phyloP scores from a whole-genome alignment of 2,113 vertebrate species.

The Chionomys nivalis region DNA sequence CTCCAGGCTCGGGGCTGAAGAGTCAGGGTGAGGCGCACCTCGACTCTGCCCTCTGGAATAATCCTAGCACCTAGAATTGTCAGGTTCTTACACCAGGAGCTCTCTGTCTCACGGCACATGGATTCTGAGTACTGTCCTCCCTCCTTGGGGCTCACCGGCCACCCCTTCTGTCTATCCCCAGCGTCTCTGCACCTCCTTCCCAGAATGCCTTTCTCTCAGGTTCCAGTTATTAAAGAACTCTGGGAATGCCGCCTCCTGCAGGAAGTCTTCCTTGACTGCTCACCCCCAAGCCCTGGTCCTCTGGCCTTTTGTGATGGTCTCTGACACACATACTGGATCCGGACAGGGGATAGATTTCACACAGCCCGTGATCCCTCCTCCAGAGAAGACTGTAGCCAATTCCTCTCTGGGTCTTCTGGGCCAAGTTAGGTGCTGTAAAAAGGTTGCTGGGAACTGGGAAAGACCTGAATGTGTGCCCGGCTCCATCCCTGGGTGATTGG shows the following conservation, averaged over 20 bases:
- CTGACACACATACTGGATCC: not conserved
- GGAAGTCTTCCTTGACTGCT: slow-evolving; percentile 31
- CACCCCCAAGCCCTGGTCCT: not conserved
- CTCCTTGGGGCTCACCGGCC: not conserved
- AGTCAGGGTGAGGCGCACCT: not conserved
- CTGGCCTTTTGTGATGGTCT: not conserved
- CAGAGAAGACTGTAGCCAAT: not conserved
- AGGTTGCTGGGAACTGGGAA: not conserved
- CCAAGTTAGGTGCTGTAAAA: not conserved
- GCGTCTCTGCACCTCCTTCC: not conserved
- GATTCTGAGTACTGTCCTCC: not conserved
- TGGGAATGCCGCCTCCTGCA: slow-evolving; percentile 1
- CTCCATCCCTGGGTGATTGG: not conserved
- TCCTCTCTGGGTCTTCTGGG: not conserved
- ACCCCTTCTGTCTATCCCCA: not conserved
- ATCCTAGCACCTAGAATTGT: not conserved
- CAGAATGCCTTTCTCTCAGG: not conserved
- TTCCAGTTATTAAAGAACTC: not conserved
- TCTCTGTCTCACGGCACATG: not conserved
- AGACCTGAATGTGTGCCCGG: not conserved
- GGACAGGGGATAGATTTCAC: not conserved
- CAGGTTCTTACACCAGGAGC: not conserved
- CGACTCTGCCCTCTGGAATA: not conserved
- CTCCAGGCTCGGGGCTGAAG: not conserved
- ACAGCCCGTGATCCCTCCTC: not conserved